Conservation (phyloP, 2,888 invertebrate species). For the Aphidoletes aphidimyza region DNA sequence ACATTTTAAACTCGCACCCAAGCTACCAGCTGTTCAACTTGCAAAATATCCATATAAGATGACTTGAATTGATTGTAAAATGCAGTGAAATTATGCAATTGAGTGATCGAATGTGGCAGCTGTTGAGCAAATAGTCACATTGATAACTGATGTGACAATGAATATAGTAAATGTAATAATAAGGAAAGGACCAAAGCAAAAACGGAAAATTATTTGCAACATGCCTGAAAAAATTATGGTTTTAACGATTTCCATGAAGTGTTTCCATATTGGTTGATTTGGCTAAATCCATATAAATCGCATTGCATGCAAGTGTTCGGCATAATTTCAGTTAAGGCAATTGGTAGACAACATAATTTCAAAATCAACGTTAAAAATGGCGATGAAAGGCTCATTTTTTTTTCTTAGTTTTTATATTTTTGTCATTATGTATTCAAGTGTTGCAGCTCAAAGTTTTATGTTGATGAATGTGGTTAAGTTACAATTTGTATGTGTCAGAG, state of each 20-base stretch:
- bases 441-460: neutral
- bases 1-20: too few species aligned
- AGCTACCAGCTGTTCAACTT: neutral
- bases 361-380: neutral
- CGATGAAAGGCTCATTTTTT: neutral
- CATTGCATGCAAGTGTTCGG: neutral
- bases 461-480: conserved; percentile 5
- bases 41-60: neutral
- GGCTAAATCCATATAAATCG: neutral
- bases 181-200: neutral
- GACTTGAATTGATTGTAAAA: neutral
- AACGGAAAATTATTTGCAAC: neutral
- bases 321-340: neutral
- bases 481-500: conserved; percentile 28
- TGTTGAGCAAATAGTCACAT: conserved; percentile 12
- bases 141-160: conserved; percentile 5
- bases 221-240: neutral
- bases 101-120: neutral
- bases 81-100: neutral
- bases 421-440: too few species aligned
- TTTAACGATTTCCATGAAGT: conserved; percentile 45
- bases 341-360: conserved; percentile 30
- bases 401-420: neutral
- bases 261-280: neutral
- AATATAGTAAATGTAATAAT: too few species aligned